Base-by-base conservation (phyloP, 2,888 invertebrate genomes). In the Amaurobius ferox region DNA sequence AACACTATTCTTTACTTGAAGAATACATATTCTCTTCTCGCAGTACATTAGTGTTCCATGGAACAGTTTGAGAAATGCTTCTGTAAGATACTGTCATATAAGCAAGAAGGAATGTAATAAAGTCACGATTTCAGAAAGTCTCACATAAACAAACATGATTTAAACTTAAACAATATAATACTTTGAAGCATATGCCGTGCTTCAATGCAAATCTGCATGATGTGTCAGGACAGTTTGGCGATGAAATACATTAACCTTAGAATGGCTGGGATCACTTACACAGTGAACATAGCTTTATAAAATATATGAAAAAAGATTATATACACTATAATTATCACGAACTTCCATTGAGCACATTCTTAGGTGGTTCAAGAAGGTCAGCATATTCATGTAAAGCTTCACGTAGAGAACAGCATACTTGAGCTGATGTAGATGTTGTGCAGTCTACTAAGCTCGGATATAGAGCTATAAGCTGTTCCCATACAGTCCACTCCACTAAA, bases 401-500 rank as follows among this genome's bases (percentile, higher is more conserved):
- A 48, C 95, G 93, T 74, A 96, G 92, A 16, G 96, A 95, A 88
- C 94, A 93, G 67, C 95, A 95, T 16, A 96, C 95, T 92, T 95
- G 95, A 9, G 94, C 93, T 3, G 95, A 95, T 74, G 95, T 94
- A 16, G 95, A 95, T 72, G 95, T 95, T 89, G 95, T 95, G 90
- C 96, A 96, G 90, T 96, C 95, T 67, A 97, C 98, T 89, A 98
- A 93, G 90, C 94, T 94, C 0, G 98, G 98, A 93, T 98, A 98
- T 39, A 98, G 92, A 28, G 94, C 95, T 90, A 98, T 98, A 79
- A 98, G 92, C 91, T 98, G 97, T 91, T 96, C 95, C 98, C 98
- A 98, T 0, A 98, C 97, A 26, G 94, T 94, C 89, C 94, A 94
- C 91, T 97, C 97, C 85, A 97, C 97, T 95, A 91, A 71, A n/a